Base-by-base conservation (phyloP, 2,888 invertebrate genomes). In the Apamea monoglypha region DNA sequence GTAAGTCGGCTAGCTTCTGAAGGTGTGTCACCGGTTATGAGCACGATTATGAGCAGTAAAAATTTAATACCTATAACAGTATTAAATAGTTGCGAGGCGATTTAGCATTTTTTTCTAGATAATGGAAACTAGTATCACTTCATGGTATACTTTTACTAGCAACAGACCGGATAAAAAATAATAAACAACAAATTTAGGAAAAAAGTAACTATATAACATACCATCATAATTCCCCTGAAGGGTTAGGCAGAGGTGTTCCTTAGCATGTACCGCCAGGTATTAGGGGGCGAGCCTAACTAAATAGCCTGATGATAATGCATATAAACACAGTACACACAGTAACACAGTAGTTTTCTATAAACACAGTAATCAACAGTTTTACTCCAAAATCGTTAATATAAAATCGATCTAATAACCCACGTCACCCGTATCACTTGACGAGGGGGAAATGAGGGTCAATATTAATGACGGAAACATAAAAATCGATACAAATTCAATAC, bases 341-440 rank as follows among this genome's bases (percentile, higher is more conserved):
- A n/a, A n/a, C n/a, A n/a, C n/a, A n/a, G n/a, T n/a, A 21, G 18
- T 61, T 81, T 64, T 59, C 1, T 32, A 53, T 36, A 21, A 61
- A 71, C 14, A 32, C 1, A 75, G n/a, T n/a, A 56, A 56, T 36
- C 3, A n/a, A 59, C 29, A 7, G 36, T 40, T 83, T 73, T 18
- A 69, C 29, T 16, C 10, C 8, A 36, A 76, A 70, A 70, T 76
- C 1, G 2, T 59, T 32, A 44, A 82, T 67, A 53, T 18, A 0
- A 25, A 71, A 81, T 82, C 16, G 53, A 81, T 71, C 21, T 25
- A 70, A 56, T 40, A 67, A 72, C 72, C 69, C 61, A 72, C 75
- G 78, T 63, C 63, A 36, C 82, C 82, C 75, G 66, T 73, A 82
- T 85, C 64, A 71, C 72, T 67, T 67, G 71, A 68, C 71, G 6